Conservation (phyloP, 2,797 vertebrate genomes). For the Bryconaethiops microstoma region DNA sequence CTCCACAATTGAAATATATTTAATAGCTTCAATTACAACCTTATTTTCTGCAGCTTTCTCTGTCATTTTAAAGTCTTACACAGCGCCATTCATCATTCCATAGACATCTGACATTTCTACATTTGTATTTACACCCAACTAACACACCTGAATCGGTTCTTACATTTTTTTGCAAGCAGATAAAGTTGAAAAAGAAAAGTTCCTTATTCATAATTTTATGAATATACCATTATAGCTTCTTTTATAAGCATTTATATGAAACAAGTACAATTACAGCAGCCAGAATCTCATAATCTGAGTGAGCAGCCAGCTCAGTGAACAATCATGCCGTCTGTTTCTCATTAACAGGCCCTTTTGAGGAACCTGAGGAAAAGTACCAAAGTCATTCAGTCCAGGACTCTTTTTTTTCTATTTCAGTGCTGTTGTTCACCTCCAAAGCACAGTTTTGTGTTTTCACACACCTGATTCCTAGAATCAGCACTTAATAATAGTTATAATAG, state of each 20-base stretch:
- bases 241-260: neutral
- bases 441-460: neutral
- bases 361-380: conserved; percentile 46
- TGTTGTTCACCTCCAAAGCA: neutral
- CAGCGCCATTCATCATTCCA: no score
- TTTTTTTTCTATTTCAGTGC: neutral
- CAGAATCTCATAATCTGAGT: neutral
- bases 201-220: neutral
- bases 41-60: no score
- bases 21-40: no score
- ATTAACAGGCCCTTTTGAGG: neutral
- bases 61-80: no score
- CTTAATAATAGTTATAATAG: no score
- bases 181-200: neutral
- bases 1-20: no score
- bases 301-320: neutral
- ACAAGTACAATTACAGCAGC: conserved; percentile 19
- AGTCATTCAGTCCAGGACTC: conserved; percentile 63
- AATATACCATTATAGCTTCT: neutral
- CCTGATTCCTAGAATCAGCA: neutral
- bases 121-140: no score
- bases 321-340: neutral
- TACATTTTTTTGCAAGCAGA: no score
- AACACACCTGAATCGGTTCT: no score
- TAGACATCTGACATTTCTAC: no score